Conservation (phyloP, 1,140 invertebrate genomes). For the Aphelenchoides besseyi region DNA sequence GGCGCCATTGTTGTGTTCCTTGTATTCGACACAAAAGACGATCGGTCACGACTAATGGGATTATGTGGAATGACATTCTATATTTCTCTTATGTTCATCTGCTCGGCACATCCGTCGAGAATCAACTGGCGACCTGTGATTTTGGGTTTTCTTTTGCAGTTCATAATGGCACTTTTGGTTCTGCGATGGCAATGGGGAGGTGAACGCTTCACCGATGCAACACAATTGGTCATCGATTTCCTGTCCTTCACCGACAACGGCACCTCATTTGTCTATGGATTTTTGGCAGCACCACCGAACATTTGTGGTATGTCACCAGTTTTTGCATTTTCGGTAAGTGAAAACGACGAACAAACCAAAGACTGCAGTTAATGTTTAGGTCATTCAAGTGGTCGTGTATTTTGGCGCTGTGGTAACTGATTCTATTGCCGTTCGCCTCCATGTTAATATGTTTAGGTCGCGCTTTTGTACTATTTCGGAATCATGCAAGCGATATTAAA, state of each 20-base stretch:
- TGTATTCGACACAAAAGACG: conserved; percentile 68
- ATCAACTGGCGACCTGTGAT: conserved; percentile 75
- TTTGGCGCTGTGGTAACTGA: conserved; percentile 55
- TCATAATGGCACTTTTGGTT: conserved; percentile 78
- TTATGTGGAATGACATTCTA: conserved; percentile 60
- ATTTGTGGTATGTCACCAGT: conserved; percentile 70
- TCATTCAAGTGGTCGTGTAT: conserved; percentile 60
- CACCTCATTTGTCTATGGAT: conserved; percentile 79
- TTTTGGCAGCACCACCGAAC: conserved; percentile 65
- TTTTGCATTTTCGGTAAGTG: conserved; percentile 71
- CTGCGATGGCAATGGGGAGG: conserved; percentile 76
- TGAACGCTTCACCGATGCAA: conserved; percentile 51
- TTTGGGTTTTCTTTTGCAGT: conserved; percentile 79
- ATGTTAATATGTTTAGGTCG: conserved; percentile 77
- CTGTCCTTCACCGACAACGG: conserved; percentile 75
- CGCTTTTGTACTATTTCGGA: conserved; percentile 81
- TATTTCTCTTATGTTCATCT: conserved; percentile 60
- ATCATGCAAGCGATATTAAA: conserved; percentile 79
- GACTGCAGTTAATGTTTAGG: conserved; percentile 26
- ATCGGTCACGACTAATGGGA: conserved; percentile 67
- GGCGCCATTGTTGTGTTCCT: conserved; percentile 66
- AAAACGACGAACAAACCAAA: neutral
- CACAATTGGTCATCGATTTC: conserved; percentile 70
- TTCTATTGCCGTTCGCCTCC: conserved; percentile 71
- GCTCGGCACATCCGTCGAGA: conserved; percentile 63